Conservation (phyloP, 2,113 vertebrate genomes). For the Hiodon alosoides region DNA sequence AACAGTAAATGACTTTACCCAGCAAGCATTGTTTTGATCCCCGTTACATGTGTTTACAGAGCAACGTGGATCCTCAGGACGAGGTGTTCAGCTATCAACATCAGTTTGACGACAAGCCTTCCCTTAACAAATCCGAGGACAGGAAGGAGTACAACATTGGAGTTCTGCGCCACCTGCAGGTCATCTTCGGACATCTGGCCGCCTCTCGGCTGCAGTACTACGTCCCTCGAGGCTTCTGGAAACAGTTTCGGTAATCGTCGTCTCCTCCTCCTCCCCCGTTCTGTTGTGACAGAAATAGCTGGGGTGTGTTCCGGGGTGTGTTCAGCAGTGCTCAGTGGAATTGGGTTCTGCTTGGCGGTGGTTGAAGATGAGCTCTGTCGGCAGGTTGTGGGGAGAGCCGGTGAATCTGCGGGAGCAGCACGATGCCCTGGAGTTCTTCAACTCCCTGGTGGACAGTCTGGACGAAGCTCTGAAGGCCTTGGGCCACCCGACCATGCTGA, state of each 20-base stretch:
- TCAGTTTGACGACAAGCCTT: conserved; percentile 95
- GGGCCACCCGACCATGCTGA: conserved; percentile 95
- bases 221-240: conserved; percentile 97
- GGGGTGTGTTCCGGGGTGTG: background rate
- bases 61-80: conserved; percentile 92
- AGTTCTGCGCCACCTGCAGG: conserved; percentile 91
- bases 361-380: background rate
- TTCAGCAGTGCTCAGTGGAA: background rate
- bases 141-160: conserved; percentile 98
- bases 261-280: background rate
- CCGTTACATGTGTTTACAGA: conserved; percentile 62
- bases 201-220: conserved; percentile 96
- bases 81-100: conserved; percentile 97
- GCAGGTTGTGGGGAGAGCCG: conserved; percentile 96
- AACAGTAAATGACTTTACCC: background rate
- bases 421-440: conserved; percentile 98
- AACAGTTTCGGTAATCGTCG: conserved; percentile 83
- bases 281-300: background rate
- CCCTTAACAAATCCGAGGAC: conserved; percentile 89
- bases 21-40: too few species aligned
- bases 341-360: background rate
- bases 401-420: conserved; percentile 97
- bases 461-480: conserved; percentile 97
- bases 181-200: conserved; percentile 96
- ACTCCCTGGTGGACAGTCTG: conserved; percentile 97